phyloP scores from a whole-genome alignment of 2,797 vertebrate genomes.

The Podarcis siculus region DNA sequence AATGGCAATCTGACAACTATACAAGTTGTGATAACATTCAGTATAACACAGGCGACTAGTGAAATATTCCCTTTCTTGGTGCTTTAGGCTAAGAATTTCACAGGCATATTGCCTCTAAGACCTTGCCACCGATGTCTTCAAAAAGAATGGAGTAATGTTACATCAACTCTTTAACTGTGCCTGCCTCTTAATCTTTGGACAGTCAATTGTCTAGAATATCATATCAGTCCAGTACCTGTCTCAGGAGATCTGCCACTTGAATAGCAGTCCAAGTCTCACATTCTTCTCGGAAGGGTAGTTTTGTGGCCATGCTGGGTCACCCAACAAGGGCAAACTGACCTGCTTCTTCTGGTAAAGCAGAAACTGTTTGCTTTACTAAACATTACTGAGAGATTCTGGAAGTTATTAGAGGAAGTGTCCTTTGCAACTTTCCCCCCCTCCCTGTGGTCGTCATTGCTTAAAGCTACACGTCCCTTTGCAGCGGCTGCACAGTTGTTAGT shows the following conservation, averaged over 20 bases:
- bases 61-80: background rate
- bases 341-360: background rate
- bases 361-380: constrained; percentile 40
- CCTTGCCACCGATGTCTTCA: background rate
- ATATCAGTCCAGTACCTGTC: constrained; percentile 76
- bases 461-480: constrained; percentile 52
- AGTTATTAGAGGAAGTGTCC: constrained; percentile 74
- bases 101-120: background rate
- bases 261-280: constrained; percentile 82
- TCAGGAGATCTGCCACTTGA: constrained; percentile 81
- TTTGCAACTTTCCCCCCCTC: constrained; percentile 60
- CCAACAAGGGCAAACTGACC: constrained; percentile 19
- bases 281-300: constrained; percentile 84
- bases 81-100: background rate
- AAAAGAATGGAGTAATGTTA: background rate
- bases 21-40: background rate
- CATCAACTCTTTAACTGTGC: background rate
- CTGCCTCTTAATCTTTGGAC: background rate
- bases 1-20: background rate
- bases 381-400: constrained; percentile 59
- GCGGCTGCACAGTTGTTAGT: constrained; percentile 38
- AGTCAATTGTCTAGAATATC: background rate
- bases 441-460: constrained; percentile 51
- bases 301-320: constrained; percentile 74
- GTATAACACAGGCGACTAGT: background rate